Conservation (phyloP, 2,797 vertebrate genomes). For the Dallia pectoralis region DNA sequence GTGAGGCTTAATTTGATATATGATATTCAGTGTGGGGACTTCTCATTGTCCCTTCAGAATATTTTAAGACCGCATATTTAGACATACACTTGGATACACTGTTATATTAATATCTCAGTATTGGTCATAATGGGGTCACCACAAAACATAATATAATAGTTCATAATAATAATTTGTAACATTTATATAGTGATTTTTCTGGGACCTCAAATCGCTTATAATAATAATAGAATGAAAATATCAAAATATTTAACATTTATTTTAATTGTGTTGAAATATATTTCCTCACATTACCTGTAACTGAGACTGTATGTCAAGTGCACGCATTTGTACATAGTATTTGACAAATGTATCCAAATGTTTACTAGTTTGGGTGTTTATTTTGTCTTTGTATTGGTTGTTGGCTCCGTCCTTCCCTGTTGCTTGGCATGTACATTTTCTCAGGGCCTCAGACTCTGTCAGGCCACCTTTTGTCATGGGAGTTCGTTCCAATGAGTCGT, state of each 20-base stretch:
- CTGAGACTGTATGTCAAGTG: no score
- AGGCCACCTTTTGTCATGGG: background rate
- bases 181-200: slow-evolving; percentile 27
- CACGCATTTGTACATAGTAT: no score
- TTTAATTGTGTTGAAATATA: no score
- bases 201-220: no score
- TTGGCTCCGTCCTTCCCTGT: no score
- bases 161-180: no score
- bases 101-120: background rate
- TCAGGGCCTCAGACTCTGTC: slow-evolving; percentile 5
- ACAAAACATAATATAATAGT: no score
- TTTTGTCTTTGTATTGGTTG: background rate
- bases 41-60: background rate
- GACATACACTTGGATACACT: background rate
- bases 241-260: no score
- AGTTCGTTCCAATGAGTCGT: background rate
- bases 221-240: no score
- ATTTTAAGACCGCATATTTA: background rate
- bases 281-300: no score
- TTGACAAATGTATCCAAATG: no score
- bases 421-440: background rate
- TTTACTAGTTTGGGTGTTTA: no score
- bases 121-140: background rate
- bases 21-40: background rate
- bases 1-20: background rate